phyloP scores from a whole-genome alignment of 2,113 vertebrate species.

The Platanista minor region DNA sequence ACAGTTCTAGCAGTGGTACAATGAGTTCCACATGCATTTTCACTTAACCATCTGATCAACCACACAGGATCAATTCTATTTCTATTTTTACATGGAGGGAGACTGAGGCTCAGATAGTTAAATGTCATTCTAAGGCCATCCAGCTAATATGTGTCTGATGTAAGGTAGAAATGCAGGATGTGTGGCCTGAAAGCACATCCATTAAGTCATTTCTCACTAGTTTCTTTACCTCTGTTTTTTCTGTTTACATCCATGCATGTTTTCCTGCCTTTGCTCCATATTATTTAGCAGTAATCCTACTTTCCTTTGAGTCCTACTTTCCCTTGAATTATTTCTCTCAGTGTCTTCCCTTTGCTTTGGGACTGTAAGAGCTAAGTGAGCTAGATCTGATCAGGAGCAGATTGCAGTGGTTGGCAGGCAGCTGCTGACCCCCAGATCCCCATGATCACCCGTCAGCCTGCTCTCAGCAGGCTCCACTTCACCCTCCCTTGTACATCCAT shows the following conservation, averaged over 20 bases:
- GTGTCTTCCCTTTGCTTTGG: not conserved
- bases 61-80: not conserved
- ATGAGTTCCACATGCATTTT: not conserved
- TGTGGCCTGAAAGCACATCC: not conserved
- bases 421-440: not conserved
- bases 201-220: not conserved
- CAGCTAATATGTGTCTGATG: not conserved
- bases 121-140: not conserved
- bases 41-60: not conserved
- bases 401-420: not conserved
- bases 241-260: not conserved
- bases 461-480: not conserved
- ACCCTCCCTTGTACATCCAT: not conserved
- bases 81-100: not conserved
- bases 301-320: not conserved
- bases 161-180: accelerated
- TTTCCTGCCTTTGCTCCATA: not conserved
- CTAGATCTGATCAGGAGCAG: not conserved
- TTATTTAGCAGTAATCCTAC: not conserved
- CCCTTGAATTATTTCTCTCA: not conserved
- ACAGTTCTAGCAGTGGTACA: accelerated
- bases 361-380: not conserved
- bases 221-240: not conserved
- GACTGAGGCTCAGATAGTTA: not conserved
- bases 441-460: not conserved